These are phyloP conservation scores for Phalera bucephala DNA, from an alignment of 2,888 invertebrate genomes.

Conservation along the genomic window DNA sequence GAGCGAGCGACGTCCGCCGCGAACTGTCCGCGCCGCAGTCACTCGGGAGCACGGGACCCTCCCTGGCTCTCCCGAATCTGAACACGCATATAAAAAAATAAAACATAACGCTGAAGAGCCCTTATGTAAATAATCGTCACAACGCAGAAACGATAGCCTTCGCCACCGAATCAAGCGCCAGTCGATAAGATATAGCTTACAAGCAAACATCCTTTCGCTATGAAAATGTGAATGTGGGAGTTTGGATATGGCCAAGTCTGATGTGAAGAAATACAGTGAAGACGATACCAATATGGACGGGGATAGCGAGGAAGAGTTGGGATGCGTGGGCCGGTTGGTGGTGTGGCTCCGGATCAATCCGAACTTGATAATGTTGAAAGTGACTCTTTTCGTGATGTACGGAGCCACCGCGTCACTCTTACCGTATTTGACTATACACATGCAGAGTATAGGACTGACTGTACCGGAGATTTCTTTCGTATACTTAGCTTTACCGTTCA, in stretches of 20 bases:
- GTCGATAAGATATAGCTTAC: conserved; percentile 74
- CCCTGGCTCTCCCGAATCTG: conserved; percentile 59
- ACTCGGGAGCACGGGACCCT: conserved; percentile 68
- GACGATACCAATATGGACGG: conserved; percentile 74
- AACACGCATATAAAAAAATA: conserved; percentile 20
- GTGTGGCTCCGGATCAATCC: conserved; percentile 86
- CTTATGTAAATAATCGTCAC: conserved; percentile 67
- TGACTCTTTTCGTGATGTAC: conserved; percentile 92
- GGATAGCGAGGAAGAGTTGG: conserved; percentile 60
- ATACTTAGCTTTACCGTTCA: conserved; percentile 92
- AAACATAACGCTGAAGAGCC: conserved; percentile 31
- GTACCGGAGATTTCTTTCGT: conserved; percentile 94
- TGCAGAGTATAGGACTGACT: conserved; percentile 94
- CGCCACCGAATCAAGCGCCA: conserved; percentile 58
- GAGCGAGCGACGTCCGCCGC: conserved; percentile 69
- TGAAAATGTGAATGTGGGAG: conserved; percentile 57
- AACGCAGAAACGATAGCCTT: conserved; percentile 45
- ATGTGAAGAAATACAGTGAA: conserved; percentile 73
- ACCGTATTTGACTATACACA: conserved; percentile 94
- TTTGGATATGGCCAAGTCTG: conserved; percentile 60
- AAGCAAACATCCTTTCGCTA: conserved; percentile 54
- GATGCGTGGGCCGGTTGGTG: conserved; percentile 71
- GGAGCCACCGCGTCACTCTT: conserved; percentile 93
- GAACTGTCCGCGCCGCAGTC: conserved; percentile 64
- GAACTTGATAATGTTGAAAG: conserved; percentile 90